phyloP scores from a whole-genome alignment of 2,888 invertebrate genomes.

The Nipponacmea schrenckii region DNA sequence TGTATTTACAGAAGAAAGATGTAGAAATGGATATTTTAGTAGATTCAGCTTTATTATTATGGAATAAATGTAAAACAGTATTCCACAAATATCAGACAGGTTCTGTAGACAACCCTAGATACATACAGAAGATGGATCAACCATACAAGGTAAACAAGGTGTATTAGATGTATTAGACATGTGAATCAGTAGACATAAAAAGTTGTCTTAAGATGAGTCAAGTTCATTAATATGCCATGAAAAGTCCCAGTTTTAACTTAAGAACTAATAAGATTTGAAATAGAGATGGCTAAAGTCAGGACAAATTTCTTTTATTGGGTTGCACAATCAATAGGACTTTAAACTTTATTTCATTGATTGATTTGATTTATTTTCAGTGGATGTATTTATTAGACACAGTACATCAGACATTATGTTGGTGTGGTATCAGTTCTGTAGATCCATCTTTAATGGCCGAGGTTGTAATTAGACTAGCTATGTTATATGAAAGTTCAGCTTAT shows the following conservation, averaged over 20 bases:
- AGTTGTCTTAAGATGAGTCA: no score
- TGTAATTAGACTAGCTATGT: conserved; percentile 63
- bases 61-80: conserved; percentile 65
- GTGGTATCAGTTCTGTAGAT: conserved; percentile 64
- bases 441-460: conserved; percentile 66
- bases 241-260: no score
- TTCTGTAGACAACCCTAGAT: conserved; percentile 63
- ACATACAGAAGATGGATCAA: conserved; percentile 65
- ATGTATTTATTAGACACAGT: conserved; percentile 65
- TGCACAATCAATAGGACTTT: no score
- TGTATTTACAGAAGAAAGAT: conserved; percentile 48
- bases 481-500: conserved; percentile 62
- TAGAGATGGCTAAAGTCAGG: no score
- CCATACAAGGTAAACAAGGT: conserved; percentile 62
- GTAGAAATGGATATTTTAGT: conserved; percentile 65
- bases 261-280: no score
- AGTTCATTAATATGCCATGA: no score
- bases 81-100: conserved; percentile 67
- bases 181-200: no score
- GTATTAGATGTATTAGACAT: no score
- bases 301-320: no score
- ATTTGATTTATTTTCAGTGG: conserved; percentile 56
- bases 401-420: conserved; percentile 64
- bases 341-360: not conserved
- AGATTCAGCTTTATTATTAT: conserved; percentile 64